Conservation (phyloP, 2,888 invertebrate genomes). For the Germaria angustata region DNA sequence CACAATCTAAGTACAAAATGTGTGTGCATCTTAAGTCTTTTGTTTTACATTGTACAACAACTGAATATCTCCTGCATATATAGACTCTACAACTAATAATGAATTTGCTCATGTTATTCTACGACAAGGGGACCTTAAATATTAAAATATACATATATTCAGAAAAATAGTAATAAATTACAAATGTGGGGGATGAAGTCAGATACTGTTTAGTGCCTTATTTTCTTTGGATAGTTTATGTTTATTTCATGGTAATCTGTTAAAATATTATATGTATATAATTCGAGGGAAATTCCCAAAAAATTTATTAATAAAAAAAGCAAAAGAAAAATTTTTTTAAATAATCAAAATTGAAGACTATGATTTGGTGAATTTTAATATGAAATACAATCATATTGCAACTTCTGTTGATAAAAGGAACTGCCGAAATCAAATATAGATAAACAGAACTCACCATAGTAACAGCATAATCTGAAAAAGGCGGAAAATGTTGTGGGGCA, state of each 20-base stretch:
- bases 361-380: neutral
- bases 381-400: neutral
- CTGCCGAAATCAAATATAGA: neutral
- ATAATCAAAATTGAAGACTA: constrained; percentile 39
- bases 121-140: neutral
- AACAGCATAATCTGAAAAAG: constrained; percentile 20
- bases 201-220: constrained; percentile 39
- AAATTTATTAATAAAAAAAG: neutral
- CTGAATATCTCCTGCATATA: neutral
- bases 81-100: no score
- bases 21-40: constrained; percentile 38
- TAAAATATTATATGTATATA: constrained; percentile 11
- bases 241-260: neutral
- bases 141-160: neutral
- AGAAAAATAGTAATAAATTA: neutral
- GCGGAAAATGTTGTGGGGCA: constrained; percentile 36
- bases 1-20: neutral
- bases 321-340: neutral
- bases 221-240: constrained; percentile 7
- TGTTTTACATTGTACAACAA: neutral
- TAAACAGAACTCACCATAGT: neutral
- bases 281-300: no score
- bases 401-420: neutral
- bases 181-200: constrained; percentile 48
- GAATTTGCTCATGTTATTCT: no score